Base-by-base conservation (phyloP, 2,888 invertebrate genomes). In the Sturmia bella region DNA sequence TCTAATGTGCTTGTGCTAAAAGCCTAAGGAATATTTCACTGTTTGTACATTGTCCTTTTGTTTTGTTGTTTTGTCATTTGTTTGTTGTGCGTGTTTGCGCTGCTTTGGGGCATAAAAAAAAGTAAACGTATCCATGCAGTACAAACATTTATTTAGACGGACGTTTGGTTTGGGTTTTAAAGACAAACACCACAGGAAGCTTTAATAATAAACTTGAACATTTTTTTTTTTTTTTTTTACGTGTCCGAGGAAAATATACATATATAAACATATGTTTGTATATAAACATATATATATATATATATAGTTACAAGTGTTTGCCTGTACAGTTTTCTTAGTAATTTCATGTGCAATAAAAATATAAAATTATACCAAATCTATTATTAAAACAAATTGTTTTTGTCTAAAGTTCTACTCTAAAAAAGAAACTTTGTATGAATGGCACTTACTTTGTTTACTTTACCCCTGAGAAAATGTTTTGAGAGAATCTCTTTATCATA, bases 71-170 rank as follows among this genome's bases (percentile, higher is more conserved):
- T 59, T 70, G 9, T 37, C 41, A 7, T 43, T 32, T 52, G 32
- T 43, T 41, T n/a, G 15, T 19, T 27, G 12, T 70, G 11, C 56
- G 21, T 63, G 24, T 76, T 52, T 32, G 21, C 24, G 5, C 39
- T 27, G 13, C 64, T 39, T 72, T 70, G 56, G 37, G 32, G 43
- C 11, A 19, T 39, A 43, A 68, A 43, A 76, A 43, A 68, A 43
- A 76, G 27, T 69, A 43, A 76, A 54, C 61, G 45, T 76, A 19
- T 45, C 17, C 17, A 69, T 37, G 45, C 45, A 72, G 72, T 48
- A 12, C 15, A 64, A 72, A 78, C 63, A 77, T 70, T 77, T 77
- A 24, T 52, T 52, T 57, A 72, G 56, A 59, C 64, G 6, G 21
- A 37, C 57, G 21, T 41, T 45, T 15, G 41, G 41, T 39, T 64